Conservation (phyloP, 2,797 vertebrate genomes). For the Okamejei kenojei region DNA sequence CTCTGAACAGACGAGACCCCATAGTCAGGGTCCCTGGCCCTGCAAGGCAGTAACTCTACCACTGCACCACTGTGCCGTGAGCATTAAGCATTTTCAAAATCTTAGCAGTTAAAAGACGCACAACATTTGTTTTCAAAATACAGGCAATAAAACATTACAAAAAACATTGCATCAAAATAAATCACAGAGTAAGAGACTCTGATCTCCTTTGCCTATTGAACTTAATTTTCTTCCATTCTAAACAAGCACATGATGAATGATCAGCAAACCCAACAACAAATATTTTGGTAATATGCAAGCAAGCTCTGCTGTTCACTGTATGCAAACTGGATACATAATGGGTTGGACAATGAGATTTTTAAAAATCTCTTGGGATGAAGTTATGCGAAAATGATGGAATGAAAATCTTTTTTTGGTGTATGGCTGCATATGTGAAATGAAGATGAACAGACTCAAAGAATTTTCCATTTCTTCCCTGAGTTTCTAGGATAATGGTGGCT, state of each 20-base stretch:
- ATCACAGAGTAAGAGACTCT: neutral
- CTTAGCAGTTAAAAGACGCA: neutral
- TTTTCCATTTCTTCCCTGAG: neutral
- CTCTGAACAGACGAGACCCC: too few species aligned
- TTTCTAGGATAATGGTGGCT: neutral
- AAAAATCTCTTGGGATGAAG: neutral
- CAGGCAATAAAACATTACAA: neutral
- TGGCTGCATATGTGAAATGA: neutral
- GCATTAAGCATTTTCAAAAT: neutral
- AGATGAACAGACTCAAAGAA: neutral
- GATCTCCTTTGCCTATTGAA: neutral
- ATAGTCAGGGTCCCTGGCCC: too few species aligned
- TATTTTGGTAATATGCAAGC: neutral
- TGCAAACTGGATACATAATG: neutral
- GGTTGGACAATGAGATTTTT: neutral
- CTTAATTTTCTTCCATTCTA: neutral
- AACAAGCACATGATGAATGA: neutral
- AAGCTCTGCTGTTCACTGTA: neutral
- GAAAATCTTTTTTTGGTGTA: neutral
- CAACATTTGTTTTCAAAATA: neutral
- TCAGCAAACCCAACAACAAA: neutral
- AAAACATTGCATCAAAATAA: neutral
- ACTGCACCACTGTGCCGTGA: neutral
- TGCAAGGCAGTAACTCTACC: too few species aligned
- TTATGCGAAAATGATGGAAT: neutral